Conservation (phyloP, 2,113 vertebrate genomes). For the human region DNA sequence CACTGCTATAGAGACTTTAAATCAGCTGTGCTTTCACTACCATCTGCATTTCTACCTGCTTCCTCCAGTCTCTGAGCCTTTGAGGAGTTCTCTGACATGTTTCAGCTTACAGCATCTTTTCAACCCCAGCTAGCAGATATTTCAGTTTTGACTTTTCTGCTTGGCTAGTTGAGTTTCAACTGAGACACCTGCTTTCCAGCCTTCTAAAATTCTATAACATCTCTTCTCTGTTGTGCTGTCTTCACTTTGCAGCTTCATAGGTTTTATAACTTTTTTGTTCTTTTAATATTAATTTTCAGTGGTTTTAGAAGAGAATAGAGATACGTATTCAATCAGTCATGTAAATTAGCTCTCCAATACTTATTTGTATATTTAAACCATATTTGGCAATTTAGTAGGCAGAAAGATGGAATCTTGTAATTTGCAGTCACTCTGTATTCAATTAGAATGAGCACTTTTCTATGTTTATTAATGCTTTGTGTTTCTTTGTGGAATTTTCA, state of each 20-base stretch:
- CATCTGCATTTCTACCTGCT: neutral
- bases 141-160: neutral
- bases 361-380: neutral
- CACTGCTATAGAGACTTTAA: neutral
- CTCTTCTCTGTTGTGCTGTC: neutral
- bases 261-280: neutral
- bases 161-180: slow-evolving; percentile 15
- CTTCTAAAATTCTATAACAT: neutral
- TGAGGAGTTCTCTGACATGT: neutral
- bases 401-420: slow-evolving; percentile 8
- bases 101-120: neutral
- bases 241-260: neutral
- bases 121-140: neutral
- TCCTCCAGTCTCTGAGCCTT: neutral
- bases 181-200: neutral
- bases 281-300: slow-evolving; percentile 3
- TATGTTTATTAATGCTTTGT: slow-evolving; percentile 7
- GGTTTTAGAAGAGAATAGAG: neutral
- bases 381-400: slow-evolving; percentile 27
- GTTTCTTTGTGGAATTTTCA: neutral
- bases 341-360: neutral
- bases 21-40: neutral
- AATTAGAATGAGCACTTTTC: neutral
- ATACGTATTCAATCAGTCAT: neutral
- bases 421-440: slow-evolving; percentile 6